Evolutionary conservation across 1,140 invertebrate genomes (phyloP), one percentile per base, ranked within the genome.

Genomic region (Drosophila pachea): DNA sequence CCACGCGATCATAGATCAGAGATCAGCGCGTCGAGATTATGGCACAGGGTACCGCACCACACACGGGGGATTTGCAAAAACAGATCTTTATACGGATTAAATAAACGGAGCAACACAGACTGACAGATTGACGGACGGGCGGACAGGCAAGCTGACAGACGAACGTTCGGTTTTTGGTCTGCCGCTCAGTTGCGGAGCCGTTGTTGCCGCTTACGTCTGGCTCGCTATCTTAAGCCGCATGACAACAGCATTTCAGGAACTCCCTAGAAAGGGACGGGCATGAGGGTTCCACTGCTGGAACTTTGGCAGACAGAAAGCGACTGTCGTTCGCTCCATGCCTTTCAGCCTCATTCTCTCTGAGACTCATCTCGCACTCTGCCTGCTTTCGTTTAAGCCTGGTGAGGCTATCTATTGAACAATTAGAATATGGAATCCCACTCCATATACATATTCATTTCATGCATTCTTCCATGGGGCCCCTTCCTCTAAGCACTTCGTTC

Each of bases 11-110:
- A 53, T 68, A 61, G 56, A 58, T 66, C 56, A 75, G 79, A 84
- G 78, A 84, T 84, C 76, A 84, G 76, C 73, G 68, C 79, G 73
- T 76, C 73, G 75, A 83, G 78, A 84, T 83, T 83, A 83, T 84
- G 61, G 42, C 52, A 73, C 77, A 60, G 52, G 61, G n/a, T 12
- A 61, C 48, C 16, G n/a, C 16, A 66, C 48, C 16, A 8, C 16
- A 66, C 48, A 38, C 61, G 45, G 32, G 79, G 76, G 79, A 76
- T 84, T 83, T 84, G 79, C 74, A 73, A 68, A 84, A 84, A 78
- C 79, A 73, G 73, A 83, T 83, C 76, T 83, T 84, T 83, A 79
- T 79, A 84, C 81, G 76, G 79, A 83, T 83, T 84, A 79, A 76
- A 79, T 72, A 74, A 83, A 83, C 72, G 73, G 47, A 64, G 47